A percentile compares a stretch with the other conserved stretches of the same genome.
Conservation (phyloP, 2,113 vertebrate species). For the Bothrops jararaca region DNA sequence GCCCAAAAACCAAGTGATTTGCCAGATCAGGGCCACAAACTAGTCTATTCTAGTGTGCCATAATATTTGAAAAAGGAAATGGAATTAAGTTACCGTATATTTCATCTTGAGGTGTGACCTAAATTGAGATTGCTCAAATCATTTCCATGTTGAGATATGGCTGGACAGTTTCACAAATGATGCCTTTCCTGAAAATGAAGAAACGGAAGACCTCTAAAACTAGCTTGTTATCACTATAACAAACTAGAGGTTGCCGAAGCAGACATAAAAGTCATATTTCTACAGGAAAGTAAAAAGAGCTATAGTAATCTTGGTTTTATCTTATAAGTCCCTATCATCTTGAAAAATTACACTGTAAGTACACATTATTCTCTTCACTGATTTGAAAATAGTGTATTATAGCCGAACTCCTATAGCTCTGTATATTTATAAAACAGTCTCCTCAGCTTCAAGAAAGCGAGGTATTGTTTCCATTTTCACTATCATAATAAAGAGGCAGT, state of each 20-base stretch:
- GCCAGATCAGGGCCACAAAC: background rate
- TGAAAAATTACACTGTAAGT: background rate
- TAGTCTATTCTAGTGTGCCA: background rate
- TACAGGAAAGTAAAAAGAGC: background rate
- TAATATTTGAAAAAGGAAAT: background rate
- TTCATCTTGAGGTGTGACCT: background rate
- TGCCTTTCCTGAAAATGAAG: background rate
- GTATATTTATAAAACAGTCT: background rate
- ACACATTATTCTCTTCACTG: background rate
- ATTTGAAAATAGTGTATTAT: background rate
- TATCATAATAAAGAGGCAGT: background rate
- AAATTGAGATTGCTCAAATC: background rate
- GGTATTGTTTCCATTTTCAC: background rate
- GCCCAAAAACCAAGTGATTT: background rate
- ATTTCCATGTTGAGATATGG: background rate
- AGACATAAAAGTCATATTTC: background rate
- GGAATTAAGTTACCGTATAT: background rate
- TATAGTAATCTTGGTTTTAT: background rate
- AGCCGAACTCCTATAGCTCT: background rate
- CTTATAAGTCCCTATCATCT: background rate
- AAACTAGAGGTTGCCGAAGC: background rate
- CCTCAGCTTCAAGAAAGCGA: background rate
- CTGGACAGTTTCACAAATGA: background rate
- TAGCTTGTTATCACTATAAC: background rate
- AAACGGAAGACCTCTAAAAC: background rate